phyloP scores from a whole-genome alignment of 2,797 vertebrate genomes.

The Rhabdomys pumilio region DNA sequence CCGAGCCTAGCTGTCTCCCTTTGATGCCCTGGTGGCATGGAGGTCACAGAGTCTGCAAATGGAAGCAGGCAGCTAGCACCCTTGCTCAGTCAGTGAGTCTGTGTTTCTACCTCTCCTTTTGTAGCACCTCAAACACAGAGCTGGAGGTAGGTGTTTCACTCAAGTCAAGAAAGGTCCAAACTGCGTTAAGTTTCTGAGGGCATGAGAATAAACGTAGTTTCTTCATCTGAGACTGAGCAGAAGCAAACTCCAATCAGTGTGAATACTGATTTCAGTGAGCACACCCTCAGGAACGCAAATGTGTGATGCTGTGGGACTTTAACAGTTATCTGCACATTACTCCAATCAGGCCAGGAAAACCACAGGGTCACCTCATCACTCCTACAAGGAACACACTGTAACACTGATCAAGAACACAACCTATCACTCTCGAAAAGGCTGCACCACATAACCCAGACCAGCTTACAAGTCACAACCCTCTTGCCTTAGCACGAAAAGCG shows the following conservation, averaged over 20 bases:
- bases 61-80: background rate
- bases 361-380: background rate
- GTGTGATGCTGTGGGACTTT: background rate
- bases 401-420: background rate
- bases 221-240: background rate
- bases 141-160: background rate
- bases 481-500: background rate
- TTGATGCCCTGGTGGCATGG: background rate
- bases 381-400: background rate
- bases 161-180: background rate
- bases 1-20: background rate
- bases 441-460: too few relatives aligned
- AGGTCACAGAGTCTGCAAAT: background rate
- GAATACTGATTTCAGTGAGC: background rate
- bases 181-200: background rate
- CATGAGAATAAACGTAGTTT: background rate
- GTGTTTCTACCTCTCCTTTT: rapidly evolving
- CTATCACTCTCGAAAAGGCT: background rate
- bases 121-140: background rate
- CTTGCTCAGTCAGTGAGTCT: background rate
- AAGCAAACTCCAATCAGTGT: background rate
- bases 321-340: background rate
- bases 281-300: background rate
- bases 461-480: background rate
- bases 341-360: conserved; percentile 26